Conservation (phyloP, 2,113 vertebrate genomes). For the Alethe diademata region DNA sequence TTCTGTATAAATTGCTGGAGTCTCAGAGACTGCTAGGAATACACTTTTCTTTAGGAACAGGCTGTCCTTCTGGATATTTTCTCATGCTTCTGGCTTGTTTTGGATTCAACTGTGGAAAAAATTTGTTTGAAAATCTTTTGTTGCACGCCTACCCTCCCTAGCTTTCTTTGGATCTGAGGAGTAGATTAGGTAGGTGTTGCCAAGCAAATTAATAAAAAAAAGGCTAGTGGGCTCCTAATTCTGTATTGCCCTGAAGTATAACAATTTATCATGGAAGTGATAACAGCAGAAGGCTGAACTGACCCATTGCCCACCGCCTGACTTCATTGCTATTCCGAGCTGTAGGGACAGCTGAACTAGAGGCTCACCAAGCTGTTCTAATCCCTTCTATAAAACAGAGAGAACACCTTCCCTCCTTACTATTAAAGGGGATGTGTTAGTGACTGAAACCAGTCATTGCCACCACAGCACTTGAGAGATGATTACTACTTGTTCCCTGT, state of each 20-base stretch:
- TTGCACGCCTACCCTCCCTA: rapidly evolving
- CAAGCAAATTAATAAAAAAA: not conserved
- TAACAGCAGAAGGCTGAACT: not conserved
- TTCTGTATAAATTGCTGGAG: not conserved
- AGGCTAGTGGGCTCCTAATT: rapidly evolving
- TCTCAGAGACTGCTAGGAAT: not conserved
- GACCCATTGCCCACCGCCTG: not conserved
- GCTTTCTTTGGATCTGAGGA: not conserved
- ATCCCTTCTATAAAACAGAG: not conserved
- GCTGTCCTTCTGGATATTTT: not conserved
- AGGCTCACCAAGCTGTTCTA: not conserved
- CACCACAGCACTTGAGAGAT: not conserved
- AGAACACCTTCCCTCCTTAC: not conserved
- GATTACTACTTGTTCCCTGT: not conserved
- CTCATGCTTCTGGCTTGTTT: not conserved
- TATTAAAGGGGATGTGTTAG: not conserved
- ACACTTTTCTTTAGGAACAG: not conserved
- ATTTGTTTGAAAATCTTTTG: not conserved
- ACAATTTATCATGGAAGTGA: not conserved
- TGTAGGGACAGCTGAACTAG: not conserved
- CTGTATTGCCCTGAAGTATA: not conserved
- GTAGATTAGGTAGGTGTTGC: not conserved
- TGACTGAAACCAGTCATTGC: not conserved
- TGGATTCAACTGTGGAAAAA: not conserved
- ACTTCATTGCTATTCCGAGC: not conserved